Base-by-base conservation (phyloP, 1,140 invertebrate species). In the Bicyclus anynana region DNA sequence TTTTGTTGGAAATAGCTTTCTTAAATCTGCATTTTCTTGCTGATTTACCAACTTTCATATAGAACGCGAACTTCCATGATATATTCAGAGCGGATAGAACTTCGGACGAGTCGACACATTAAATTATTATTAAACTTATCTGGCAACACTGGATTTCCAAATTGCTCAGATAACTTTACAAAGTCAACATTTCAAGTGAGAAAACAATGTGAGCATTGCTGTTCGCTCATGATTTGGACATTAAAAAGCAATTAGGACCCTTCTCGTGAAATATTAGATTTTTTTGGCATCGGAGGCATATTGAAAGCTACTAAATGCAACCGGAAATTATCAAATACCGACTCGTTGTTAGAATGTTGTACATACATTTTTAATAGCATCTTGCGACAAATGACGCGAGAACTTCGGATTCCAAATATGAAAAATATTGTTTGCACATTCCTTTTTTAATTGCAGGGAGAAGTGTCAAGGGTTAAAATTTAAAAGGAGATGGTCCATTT, bases 1-100 rank as follows among this genome's bases (percentile, higher is more conserved):
- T 88, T 88, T 88, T 85, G 81, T 88, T 86, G 80, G 75, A 86
- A 88, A 86, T 88, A 84, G 85, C 85, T 88, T 85, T 88, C 79
- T 86, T 85, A 81, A 84, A 88, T 88, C 85, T 85, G 81, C 83
- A 88, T 86, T 86, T 87, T 87, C 83, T 84, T 87, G 84, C 84
- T 87, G 84, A 87, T 86, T 86, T 86, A 84, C 83, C 79, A 86
- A 87, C 74, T 87, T 86, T 82, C 77, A 83, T 82, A 78, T 65
- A 71, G 69, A 84, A 81, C 69, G 67, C 67, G 70, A 84, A 82
- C 69, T 84, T 77, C 75, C 62, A 59, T 64, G 64, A 80, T 76
- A 60, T 69, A 67, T 65, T 71, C 69, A 58, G 67, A 65, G 55
- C 53, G 50, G 59, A 63, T 50, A 33, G 29, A 80, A 78, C 68